Conservation (phyloP, 2,797 vertebrate genomes). For the Gadopsis marmoratus region DNA sequence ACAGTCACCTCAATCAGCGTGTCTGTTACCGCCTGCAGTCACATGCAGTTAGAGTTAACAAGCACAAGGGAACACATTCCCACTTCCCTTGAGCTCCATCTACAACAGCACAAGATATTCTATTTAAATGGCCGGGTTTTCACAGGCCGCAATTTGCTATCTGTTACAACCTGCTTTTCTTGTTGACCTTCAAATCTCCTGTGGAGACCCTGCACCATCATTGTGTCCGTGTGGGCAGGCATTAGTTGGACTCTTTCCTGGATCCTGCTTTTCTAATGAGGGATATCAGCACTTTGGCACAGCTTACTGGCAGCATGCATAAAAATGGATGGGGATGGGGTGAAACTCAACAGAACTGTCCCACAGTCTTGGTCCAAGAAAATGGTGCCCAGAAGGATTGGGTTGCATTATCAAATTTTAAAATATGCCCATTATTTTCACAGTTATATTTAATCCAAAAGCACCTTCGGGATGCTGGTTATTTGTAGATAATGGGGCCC, state of each 20-base stretch:
- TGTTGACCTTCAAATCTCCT: slow-evolving; percentile 79
- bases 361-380: slow-evolving; percentile 76
- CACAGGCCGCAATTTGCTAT: slow-evolving; percentile 50
- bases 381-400: slow-evolving; percentile 77
- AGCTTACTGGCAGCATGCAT: slow-evolving; percentile 79
- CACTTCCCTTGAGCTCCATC: slow-evolving; percentile 51
- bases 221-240: slow-evolving; percentile 72
- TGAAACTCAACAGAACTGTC: slow-evolving; percentile 73
- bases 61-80: slow-evolving; percentile 62
- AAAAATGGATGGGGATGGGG: slow-evolving; percentile 76
- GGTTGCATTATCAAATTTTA: slow-evolving; percentile 80
- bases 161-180: slow-evolving; percentile 72
- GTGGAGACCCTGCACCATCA: slow-evolving; percentile 68
- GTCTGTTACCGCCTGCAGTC: slow-evolving; percentile 65
- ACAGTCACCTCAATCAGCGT: slow-evolving; percentile 64
- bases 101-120: slow-evolving; percentile 44
- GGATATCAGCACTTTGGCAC: slow-evolving; percentile 83
- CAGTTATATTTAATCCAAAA: slow-evolving; percentile 79
- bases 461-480: slow-evolving; percentile 65
- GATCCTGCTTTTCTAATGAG: slow-evolving; percentile 83
- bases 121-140: slow-evolving; percentile 58
- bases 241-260: slow-evolving; percentile 83
- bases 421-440: slow-evolving; percentile 80
- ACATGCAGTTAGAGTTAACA: slow-evolving; percentile 73
- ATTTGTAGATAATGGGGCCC: slow-evolving; percentile 69